phyloP scores from a whole-genome alignment of 2,888 invertebrate genomes.

The Labia minor region DNA sequence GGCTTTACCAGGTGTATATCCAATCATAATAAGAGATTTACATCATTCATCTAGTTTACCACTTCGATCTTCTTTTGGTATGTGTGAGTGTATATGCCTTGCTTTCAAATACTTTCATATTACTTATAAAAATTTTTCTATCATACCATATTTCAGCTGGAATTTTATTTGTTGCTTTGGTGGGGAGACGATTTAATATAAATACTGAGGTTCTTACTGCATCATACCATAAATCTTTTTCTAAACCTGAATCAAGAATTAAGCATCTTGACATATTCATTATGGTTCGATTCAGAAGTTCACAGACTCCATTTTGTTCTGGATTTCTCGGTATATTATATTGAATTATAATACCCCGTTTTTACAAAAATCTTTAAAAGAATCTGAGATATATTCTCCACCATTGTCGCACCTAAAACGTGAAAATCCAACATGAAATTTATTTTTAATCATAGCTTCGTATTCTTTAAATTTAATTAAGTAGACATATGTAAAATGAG shows the following conservation, averaged over 20 bases:
- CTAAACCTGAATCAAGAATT: neutral
- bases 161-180: constrained; percentile 19
- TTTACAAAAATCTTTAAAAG: constrained; percentile 22
- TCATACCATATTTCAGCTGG: neutral
- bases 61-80: neutral
- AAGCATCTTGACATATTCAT: neutral
- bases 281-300: neutral
- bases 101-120: neutral
- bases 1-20: too few species aligned
- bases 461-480: constrained; percentile 23
- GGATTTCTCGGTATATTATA: neutral
- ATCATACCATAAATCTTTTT: constrained; percentile 14
- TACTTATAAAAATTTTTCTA: neutral
- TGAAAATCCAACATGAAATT: constrained; percentile 22
- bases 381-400: constrained; percentile 6
- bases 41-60: neutral
- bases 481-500: constrained; percentile 24
- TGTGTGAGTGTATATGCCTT: neutral
- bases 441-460: constrained; percentile 18
- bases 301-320: neutral
- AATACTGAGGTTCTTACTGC: constrained; percentile 16
- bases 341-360: constrained; percentile 20
- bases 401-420: constrained; percentile 23
- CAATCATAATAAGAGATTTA: neutral
- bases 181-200: constrained; percentile 15